Percentiles rank a stretch among this genome's conserved stretches.
Conservation (phyloP, 2,797 vertebrate genomes). For the Balearica regulorum region DNA sequence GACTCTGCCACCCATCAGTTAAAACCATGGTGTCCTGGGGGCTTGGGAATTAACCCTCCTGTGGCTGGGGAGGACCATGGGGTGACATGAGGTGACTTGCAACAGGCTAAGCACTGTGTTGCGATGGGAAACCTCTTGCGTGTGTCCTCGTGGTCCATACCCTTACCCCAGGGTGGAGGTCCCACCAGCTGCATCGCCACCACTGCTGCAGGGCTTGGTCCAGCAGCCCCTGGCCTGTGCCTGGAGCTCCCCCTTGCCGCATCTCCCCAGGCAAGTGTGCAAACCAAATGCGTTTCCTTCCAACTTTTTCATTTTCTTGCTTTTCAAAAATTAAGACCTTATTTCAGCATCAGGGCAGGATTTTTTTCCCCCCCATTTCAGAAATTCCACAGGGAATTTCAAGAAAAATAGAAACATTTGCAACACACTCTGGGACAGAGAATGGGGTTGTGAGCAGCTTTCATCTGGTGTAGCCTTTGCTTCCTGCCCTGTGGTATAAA, state of each 20-base stretch:
- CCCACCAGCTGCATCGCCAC: not conserved
- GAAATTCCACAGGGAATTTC: not conserved
- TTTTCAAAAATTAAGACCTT: not conserved
- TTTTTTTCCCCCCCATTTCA: fast-evolving
- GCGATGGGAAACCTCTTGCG: fast-evolving
- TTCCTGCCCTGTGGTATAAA: conserved; percentile 17
- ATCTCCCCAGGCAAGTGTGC: fast-evolving
- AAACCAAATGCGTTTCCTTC: fast-evolving
- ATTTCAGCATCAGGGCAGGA: not conserved
- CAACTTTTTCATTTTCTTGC: not conserved
- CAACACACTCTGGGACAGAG: not conserved
- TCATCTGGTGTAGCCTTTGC: not conserved
- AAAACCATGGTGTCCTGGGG: not conserved
- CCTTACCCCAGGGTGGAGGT: not conserved
- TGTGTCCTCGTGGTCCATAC: fast-evolving
- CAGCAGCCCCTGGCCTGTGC: fast-evolving
- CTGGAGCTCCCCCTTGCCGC: fast-evolving
- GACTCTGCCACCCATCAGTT: not conserved
- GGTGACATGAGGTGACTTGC: not conserved
- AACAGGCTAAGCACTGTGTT: not conserved
- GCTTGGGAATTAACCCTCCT: not conserved
- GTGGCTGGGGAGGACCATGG: fast-evolving
- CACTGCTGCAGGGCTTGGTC: not conserved
- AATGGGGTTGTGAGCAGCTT: not conserved
- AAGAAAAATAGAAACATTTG: not conserved